phyloP scores from a whole-genome alignment of 2,888 invertebrate species.

The Orthosia incerta region DNA sequence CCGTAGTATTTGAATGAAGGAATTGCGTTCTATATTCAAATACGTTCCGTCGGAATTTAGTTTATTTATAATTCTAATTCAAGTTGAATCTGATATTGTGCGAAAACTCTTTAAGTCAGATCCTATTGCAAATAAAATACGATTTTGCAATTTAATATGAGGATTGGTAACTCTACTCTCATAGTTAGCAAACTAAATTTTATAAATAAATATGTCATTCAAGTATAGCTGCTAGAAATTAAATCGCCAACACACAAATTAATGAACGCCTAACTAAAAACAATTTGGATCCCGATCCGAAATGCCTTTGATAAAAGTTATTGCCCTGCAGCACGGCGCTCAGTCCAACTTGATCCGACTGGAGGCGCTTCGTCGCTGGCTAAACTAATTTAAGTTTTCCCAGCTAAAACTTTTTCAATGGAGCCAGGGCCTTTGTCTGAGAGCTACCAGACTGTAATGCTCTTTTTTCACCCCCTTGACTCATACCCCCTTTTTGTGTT shows the following conservation, averaged over 20 bases:
- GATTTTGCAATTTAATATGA: background rate
- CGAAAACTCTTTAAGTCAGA: background rate
- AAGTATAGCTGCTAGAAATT: background rate
- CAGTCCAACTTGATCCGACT: conserved; percentile 35
- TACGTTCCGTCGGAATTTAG: background rate
- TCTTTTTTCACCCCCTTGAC: conserved; percentile 27
- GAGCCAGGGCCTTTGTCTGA: conserved; percentile 58
- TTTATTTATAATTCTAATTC: background rate
- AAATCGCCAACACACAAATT: background rate
- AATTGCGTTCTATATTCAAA: background rate
- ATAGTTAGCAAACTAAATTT: background rate
- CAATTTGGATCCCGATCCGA: conserved; percentile 24
- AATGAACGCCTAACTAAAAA: conserved; percentile 27
- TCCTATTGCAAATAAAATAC: background rate
- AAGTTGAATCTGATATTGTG: background rate
- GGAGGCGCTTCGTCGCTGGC: conserved; percentile 52
- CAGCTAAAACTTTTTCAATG: conserved; percentile 79
- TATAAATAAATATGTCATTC: background rate
- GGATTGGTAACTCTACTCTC: background rate
- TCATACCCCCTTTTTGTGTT: background rate
- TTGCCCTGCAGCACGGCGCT: conserved; percentile 35
- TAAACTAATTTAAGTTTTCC: conserved; percentile 82
- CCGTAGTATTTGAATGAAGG: too few relatives aligned
- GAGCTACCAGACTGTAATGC: conserved; percentile 10
- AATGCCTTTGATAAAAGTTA: conserved; percentile 58